Evolutionary conservation across 2,113 vertebrate species (phyloP).

Genomic region (Psettodes erumei): DNA sequence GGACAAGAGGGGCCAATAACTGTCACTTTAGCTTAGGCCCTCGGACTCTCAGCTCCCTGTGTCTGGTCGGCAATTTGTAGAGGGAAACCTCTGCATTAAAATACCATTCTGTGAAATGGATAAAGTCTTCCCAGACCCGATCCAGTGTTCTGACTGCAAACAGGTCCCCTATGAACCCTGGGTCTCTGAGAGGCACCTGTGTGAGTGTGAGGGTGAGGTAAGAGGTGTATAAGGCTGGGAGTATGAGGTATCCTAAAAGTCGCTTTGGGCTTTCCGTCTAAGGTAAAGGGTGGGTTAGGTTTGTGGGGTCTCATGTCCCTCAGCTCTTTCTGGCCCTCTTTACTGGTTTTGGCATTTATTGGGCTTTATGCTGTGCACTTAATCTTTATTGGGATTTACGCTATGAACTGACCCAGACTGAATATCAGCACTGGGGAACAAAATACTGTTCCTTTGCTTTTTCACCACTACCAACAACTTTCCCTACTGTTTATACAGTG

Average conservation of each 20-base stretch:
- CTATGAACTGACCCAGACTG: constrained; percentile 53
- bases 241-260: constrained; percentile 49
- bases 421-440: constrained; percentile 51
- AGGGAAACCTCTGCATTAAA: constrained; percentile 74
- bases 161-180: constrained; percentile 22
- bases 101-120: constrained; percentile 58
- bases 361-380: constrained; percentile 66
- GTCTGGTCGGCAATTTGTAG: constrained; percentile 80
- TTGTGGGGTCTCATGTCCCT: constrained; percentile 62
- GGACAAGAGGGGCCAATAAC: constrained; percentile 84
- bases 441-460: constrained; percentile 33
- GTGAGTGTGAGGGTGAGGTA: constrained; percentile 58
- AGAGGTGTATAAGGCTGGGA: constrained; percentile 36
- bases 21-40: constrained; percentile 86
- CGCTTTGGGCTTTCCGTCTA: constrained; percentile 47
- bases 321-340: constrained; percentile 57
- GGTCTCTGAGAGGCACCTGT: constrained; percentile 62
- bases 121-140: constrained; percentile 61
- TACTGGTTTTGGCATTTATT: constrained; percentile 80
- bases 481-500: constrained; percentile 26
- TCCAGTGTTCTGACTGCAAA: constrained; percentile 24
- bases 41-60: constrained; percentile 73
- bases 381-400: constrained; percentile 71
- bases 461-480: constrained; percentile 24
- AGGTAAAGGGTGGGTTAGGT: constrained; percentile 57